phyloP scores from a whole-genome alignment of 1,140 invertebrate species.

The Venustaconcha ellipsiformis region DNA sequence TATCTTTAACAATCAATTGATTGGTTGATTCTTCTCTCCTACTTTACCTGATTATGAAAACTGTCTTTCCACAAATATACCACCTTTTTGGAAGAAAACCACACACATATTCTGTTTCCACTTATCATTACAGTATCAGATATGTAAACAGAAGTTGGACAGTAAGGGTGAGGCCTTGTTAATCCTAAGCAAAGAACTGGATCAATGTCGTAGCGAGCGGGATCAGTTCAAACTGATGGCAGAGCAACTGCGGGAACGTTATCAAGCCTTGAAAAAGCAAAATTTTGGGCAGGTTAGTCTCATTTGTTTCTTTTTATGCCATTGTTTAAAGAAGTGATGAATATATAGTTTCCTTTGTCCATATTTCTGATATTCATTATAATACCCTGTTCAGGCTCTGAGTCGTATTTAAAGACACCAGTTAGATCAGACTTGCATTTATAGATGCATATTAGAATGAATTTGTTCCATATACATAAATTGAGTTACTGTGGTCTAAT shows the following conservation, averaged over 20 bases:
- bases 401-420: no score
- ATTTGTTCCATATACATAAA: no score
- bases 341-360: no score
- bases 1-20: neutral
- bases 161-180: constrained; percentile 84
- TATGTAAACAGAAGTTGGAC: constrained; percentile 76
- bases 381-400: no score
- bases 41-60: neutral
- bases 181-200: constrained; percentile 82
- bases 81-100: neutral
- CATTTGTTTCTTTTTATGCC: constrained; percentile 3
- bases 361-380: no score
- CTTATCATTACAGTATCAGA: constrained; percentile 51
- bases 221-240: constrained; percentile 87
- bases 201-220: constrained; percentile 81
- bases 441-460: no score
- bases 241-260: constrained; percentile 81
- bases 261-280: constrained; percentile 67
- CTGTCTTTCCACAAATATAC: neutral
- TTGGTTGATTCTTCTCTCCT: neutral
- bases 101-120: neutral
- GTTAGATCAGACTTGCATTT: no score
- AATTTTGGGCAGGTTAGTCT: constrained; percentile 62
- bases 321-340: no score
- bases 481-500: no score